Conservation (phyloP, 2,888 invertebrate genomes). For the Seira sanloemensis region DNA sequence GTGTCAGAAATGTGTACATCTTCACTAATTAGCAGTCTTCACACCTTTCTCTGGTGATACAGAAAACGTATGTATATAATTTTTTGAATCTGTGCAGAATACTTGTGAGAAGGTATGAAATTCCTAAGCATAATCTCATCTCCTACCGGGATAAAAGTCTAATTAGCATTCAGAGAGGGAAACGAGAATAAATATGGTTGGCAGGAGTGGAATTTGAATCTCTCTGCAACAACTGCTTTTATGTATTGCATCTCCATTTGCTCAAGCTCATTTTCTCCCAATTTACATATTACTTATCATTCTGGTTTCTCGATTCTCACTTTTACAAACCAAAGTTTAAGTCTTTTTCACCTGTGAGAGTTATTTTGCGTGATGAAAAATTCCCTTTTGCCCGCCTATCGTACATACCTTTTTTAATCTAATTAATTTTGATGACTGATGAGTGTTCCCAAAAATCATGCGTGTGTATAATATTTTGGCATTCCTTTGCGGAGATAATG, state of each 20-base stretch:
- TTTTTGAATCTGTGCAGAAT: too few relatives aligned
- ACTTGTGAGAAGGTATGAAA: too few relatives aligned
- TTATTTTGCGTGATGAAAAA: too few relatives aligned
- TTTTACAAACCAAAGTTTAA: neutral
- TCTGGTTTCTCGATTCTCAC: neutral
- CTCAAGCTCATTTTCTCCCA: too few relatives aligned
- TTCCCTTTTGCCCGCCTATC: neutral
- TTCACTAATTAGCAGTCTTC: conserved; percentile 53
- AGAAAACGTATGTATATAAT: too few relatives aligned
- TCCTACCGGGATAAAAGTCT: neutral
- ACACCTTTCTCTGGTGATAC: conserved; percentile 41
- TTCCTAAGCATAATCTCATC: too few relatives aligned
- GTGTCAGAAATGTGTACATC: conserved; percentile 38
- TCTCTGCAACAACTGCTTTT: too few relatives aligned
- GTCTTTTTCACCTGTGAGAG: neutral
- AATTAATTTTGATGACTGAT: too few relatives aligned
- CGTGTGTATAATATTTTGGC: neutral
- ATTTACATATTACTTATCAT: neutral
- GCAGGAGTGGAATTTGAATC: too few relatives aligned
- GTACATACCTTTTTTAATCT: too few relatives aligned
- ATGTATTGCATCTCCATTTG: too few relatives aligned
- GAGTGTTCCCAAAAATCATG: too few relatives aligned
- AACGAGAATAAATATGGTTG: neutral
- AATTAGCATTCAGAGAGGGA: neutral
- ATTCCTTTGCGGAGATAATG: conserved; percentile 25